Evolutionary conservation across 2,888 invertebrate species (phyloP).

Genomic region (Synergus umbraculus): DNA sequence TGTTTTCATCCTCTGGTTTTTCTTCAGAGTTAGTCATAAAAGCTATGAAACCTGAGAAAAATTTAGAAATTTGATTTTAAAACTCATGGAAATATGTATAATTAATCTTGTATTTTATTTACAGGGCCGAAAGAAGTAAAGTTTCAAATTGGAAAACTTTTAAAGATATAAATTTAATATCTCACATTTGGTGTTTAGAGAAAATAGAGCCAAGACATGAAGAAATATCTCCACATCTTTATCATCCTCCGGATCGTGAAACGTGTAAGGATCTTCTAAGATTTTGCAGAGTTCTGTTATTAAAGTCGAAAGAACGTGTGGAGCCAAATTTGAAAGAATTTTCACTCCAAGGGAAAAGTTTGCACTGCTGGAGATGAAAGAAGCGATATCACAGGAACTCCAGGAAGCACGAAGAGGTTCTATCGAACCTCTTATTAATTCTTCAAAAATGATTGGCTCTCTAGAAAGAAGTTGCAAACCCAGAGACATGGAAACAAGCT

Average conservation of each 20-base stretch:
- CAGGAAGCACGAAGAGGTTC: constrained; percentile 71
- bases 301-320: constrained; percentile 71
- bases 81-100: background rate
- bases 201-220: constrained; percentile 69
- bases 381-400: constrained; percentile 68
- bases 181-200: constrained; percentile 72
- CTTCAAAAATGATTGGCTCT: constrained; percentile 68
- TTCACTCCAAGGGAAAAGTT: constrained; percentile 65
- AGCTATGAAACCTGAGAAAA: constrained; percentile 66
- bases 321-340: constrained; percentile 65
- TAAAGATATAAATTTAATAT: background rate
- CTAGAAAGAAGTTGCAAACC: constrained; percentile 67
- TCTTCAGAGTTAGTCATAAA: constrained; percentile 63
- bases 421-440: constrained; percentile 70
- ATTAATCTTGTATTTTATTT: constrained; percentile 1
- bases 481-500: constrained; percentile 67
- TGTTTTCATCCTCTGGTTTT: constrained; percentile 60
- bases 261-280: constrained; percentile 66
- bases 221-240: constrained; percentile 63
- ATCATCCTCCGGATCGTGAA: constrained; percentile 71
- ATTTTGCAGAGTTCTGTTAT: constrained; percentile 65
- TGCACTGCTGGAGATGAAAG: constrained; percentile 69
- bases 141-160: too few species aligned
- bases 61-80: background rate
- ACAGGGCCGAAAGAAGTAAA: background rate